Base-by-base conservation (phyloP, 2,113 vertebrate genomes). In the Dicentrarchus labrax region DNA sequence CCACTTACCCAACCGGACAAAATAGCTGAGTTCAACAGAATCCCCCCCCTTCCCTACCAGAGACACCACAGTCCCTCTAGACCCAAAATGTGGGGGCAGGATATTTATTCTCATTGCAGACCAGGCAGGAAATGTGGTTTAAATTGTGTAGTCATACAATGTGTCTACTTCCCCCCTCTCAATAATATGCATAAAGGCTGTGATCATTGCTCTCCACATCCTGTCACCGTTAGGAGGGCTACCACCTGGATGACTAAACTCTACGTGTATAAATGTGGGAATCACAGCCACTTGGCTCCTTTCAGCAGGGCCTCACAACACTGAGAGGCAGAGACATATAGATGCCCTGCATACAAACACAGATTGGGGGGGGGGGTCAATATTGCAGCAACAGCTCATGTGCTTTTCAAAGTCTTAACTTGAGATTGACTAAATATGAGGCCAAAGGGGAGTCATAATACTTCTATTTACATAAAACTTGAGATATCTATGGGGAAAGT, bases 51-150 rank as follows among this genome's bases (percentile, higher is more conserved):
- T 11, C 15, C 19, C 39, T 24, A 38, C 13, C 24, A 68, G 17
- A 67, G 16, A 70, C 56, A 66, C 57, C 70, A 38, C 22, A 41
- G 22, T 76, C 77, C 77, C 77, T 71, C 10, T 76, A 69, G 72
- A 76, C 64, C 48, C 13, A 8, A 75, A 76, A 75, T 71, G 76
- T 19, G 3, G 61, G 22, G 38, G 47, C 3, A 45, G 72, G 74
- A 72, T 66, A 89, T 93, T 92, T 80, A 85, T 91, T 91, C 88
- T 88, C 65, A 81, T 90, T 83, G 84, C 1, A n/a, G 41, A 81
- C 36, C 22, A 78, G 82, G 50, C 82, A 88, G 82, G 89, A 93
- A 89, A 81, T 87, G 69, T 81, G 84, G 65, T 86, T 88, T 78
- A 85, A 82, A 86, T 84, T 91, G 86, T 86, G 64, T 66, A 82